These are phyloP conservation scores for Ellobius talpinus DNA, from an alignment of 2,113 vertebrate species.

Conservation along the genomic window DNA sequence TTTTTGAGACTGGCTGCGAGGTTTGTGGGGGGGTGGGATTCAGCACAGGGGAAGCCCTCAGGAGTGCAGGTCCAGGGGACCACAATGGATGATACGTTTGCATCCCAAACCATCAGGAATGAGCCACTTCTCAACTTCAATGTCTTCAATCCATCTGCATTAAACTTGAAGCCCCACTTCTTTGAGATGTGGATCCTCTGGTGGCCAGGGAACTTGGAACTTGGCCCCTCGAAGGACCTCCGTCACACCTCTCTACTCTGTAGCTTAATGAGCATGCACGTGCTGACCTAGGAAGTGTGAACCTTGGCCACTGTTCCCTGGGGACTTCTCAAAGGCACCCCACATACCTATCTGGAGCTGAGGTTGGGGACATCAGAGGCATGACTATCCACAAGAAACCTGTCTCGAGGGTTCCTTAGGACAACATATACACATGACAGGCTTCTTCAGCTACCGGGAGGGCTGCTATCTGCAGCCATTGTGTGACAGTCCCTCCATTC, in stretches of 20 bases:
- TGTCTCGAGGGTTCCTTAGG: slow-evolving; percentile 72
- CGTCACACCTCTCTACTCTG: slow-evolving; percentile 93
- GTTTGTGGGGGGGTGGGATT: slow-evolving; percentile 80
- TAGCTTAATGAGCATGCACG: slow-evolving; percentile 94
- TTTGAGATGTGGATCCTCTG: slow-evolving; percentile 97
- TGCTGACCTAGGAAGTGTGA: slow-evolving; percentile 94
- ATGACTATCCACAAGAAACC: neutral
- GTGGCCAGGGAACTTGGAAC: slow-evolving; percentile 95
- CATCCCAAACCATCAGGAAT: slow-evolving; percentile 93
- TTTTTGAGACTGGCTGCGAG: slow-evolving; percentile 77
- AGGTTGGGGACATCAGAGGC: neutral
- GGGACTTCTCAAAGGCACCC: slow-evolving; percentile 90
- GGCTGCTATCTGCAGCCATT: slow-evolving; percentile 75
- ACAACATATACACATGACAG: slow-evolving; percentile 78
- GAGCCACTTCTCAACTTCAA: slow-evolving; percentile 93
- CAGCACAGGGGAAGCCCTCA: slow-evolving; percentile 26
- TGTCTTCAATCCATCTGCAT: slow-evolving; percentile 90
- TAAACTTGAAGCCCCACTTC: slow-evolving; percentile 96
- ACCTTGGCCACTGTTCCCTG: slow-evolving; percentile 94
- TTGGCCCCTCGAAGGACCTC: slow-evolving; percentile 93
- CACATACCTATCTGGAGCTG: slow-evolving; percentile 93
- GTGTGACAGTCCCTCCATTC: slow-evolving; percentile 86
- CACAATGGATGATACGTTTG: slow-evolving; percentile 83
- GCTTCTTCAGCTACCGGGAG: slow-evolving; percentile 90
- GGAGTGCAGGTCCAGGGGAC: slow-evolving; percentile 90